Conservation (phyloP, 2,113 vertebrate genomes). For the Glaucomys volans region DNA sequence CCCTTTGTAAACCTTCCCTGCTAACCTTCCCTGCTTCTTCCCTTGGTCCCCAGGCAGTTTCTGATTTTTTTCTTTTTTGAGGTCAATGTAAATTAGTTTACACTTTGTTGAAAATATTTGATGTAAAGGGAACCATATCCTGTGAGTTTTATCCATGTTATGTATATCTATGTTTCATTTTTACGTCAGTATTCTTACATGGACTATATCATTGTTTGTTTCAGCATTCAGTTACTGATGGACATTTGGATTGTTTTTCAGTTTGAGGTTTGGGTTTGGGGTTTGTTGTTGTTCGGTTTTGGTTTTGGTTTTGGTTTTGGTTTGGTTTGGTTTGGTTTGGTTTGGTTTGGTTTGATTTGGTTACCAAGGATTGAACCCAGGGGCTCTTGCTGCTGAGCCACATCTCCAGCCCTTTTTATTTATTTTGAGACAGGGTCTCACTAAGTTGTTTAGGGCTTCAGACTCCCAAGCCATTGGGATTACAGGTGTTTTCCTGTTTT, state of each 20-base stretch:
- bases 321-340: background rate
- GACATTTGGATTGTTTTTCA: background rate
- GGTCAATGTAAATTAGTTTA: background rate
- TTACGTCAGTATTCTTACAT: background rate
- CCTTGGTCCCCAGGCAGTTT: background rate
- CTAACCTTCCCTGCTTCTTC: background rate
- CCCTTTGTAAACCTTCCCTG: background rate
- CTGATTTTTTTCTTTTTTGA: background rate
- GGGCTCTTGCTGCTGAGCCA: too few relatives aligned
- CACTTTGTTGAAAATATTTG: slow-evolving; percentile 1
- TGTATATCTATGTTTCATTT: background rate
- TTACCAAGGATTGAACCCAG: too few relatives aligned
- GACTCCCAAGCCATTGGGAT: too few relatives aligned
- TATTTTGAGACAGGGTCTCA: too few relatives aligned
- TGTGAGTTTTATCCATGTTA: background rate
- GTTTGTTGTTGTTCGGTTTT: background rate
- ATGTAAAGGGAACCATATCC: background rate
- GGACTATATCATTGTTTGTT: background rate
- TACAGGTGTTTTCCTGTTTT: background rate
- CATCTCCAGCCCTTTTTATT: too few relatives aligned
- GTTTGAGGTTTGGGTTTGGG: too few relatives aligned
- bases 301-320: too few relatives aligned
- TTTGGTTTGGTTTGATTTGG: background rate
- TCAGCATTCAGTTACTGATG: background rate
- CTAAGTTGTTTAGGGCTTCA: too few relatives aligned